Base-by-base conservation (phyloP, 1,140 invertebrate genomes). In the Pissodes strobi region DNA sequence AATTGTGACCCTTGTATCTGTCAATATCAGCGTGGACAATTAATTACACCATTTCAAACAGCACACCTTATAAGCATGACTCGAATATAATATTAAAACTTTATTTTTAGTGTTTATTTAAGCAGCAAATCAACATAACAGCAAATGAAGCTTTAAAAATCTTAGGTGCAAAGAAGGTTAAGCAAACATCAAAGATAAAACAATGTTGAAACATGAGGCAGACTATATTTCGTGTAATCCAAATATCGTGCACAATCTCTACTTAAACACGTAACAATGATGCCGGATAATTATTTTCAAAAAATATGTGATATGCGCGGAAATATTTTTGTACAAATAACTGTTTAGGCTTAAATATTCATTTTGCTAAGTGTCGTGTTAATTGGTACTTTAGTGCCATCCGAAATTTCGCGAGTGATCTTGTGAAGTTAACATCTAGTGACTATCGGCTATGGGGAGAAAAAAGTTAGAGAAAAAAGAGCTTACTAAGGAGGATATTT, bases 151-250 rank as follows among this genome's bases (percentile, higher is more conserved):
- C 13, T 41, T 27, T 62, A 51, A 52, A 62, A 15, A 52, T 62
- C 46, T 62, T 62, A 61, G 59, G 49, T 63, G 37, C 49, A 55
- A 59, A 60, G 61, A 63, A 68, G 60, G 66, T 68, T 68, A 68
- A 52, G 39, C 60, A 63, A 68, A 68, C 61, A 68, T 45, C 21
- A 12, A 39, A 68, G 67, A 68, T 68, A 68, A 64, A 57, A 64
- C 60, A 45, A 68, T 68, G 66, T 64, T 62, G 62, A 64, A 65
- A 64, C 18, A 38, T 38, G 23, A 27, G 6, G 21, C 39, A 19
- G 51, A 57, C 51, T 55, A 38, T 56, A 34, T 58, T 39, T 21
- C 27, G 19, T 39, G 12, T 62, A 65, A 62, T 64, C 67, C 62
- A 64, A 57, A 64, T 64, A 62, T 62, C 43, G 39, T 51, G 48